Conservation (phyloP, 1,140 invertebrate genomes). For the Drosophila micromelanica region DNA sequence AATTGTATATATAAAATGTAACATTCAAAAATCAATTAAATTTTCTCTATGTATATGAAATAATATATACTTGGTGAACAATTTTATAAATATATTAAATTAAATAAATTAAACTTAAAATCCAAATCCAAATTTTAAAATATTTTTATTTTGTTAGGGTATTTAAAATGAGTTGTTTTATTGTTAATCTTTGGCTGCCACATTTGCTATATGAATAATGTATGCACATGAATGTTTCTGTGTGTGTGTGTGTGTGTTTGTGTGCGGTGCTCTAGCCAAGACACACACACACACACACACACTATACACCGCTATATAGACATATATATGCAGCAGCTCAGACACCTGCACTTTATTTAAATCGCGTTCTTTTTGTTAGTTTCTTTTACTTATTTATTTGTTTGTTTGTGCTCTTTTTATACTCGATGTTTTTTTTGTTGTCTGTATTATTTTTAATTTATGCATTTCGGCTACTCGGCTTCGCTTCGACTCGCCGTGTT, state of each 20-base stretch:
- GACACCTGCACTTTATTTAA: slow-evolving; percentile 47
- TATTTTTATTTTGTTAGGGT: background rate
- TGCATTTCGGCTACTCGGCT: slow-evolving; percentile 52
- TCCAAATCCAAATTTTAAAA: too few species aligned
- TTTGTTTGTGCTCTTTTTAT: background rate
- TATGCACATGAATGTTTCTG: background rate
- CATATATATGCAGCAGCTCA: background rate
- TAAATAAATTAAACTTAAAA: too few species aligned
- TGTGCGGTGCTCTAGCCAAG: background rate
- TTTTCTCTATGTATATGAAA: too few species aligned
- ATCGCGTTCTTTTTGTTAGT: slow-evolving; percentile 34
- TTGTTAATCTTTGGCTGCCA: background rate
- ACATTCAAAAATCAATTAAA: too few species aligned
- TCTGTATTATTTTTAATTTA: slow-evolving; percentile 43
- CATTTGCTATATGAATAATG: slow-evolving; percentile 1
- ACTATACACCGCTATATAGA: background rate
- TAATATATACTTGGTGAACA: too few species aligned
- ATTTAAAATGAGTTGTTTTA: background rate
- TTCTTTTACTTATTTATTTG: slow-evolving; percentile 26
- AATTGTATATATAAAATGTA: too few species aligned
- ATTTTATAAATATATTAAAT: too few species aligned
- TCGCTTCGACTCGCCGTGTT: slow-evolving; percentile 11
- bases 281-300: background rate
- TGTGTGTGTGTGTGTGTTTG: too few species aligned
- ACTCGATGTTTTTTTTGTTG: background rate